Conservation (phyloP, 2,888 invertebrate genomes). For the Rambutsinella grinnellia region DNA sequence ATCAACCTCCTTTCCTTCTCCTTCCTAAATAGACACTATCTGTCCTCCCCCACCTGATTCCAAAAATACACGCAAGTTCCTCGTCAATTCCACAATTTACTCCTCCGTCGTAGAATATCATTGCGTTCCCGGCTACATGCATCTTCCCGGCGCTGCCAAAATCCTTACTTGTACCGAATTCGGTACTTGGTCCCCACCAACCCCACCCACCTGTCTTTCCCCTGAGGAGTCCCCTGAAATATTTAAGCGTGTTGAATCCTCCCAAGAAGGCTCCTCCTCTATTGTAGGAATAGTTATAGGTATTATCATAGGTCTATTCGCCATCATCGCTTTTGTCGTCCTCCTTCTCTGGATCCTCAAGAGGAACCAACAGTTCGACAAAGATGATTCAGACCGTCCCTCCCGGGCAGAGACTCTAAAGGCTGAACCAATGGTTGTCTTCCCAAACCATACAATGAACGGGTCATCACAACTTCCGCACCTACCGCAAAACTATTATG, state of each 20-base stretch:
- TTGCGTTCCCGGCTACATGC: conserved; percentile 83
- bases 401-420: conserved; percentile 46
- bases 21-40: conserved; percentile 8
- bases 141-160: conserved; percentile 70
- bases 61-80: conserved; percentile 88
- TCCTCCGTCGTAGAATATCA: conserved; percentile 91
- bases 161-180: conserved; percentile 59
- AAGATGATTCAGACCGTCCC: conserved; percentile 26
- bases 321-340: conserved; percentile 45
- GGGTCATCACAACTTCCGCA: conserved; percentile 11
- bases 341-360: conserved; percentile 53
- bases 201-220: conserved; percentile 60
- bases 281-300: conserved; percentile 62
- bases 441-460: conserved; percentile 39
- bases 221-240: conserved; percentile 56
- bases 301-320: conserved; percentile 52
- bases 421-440: conserved; percentile 60
- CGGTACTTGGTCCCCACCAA: conserved; percentile 61
- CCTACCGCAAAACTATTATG: conserved; percentile 61
- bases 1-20: background rate
- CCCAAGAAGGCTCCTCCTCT: conserved; percentile 37
- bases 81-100: conserved; percentile 85
- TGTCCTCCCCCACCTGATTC: conserved; percentile 81
- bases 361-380: conserved; percentile 17
- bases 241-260: conserved; percentile 32